Evolutionary conservation across 2,113 vertebrate species (phyloP), one percentile per base, ranked within the genome.

Genomic region (Otocyon megalotis): DNA sequence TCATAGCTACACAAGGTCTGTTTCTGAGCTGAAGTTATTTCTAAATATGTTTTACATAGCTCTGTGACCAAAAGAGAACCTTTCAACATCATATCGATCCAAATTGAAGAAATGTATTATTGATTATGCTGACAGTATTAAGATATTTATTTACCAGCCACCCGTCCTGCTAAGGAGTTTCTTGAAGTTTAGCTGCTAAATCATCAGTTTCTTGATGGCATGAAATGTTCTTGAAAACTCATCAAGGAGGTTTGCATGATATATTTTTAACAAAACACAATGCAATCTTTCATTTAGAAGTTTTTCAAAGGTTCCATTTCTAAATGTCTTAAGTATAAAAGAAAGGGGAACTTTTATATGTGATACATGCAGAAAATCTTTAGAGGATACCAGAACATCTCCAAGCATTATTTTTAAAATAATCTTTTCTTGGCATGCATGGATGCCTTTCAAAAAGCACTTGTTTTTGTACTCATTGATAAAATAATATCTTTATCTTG

Each of bases 221-320:
- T 83, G 43, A 94, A 92, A 71, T 80, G n/a, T 84, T 94, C 35
- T 89, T 82, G 10, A 93, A 94, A 97, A 93, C 8, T 83, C 92
- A 65, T 53, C 16, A 67, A 72, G 71, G 35, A 65, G 10, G 32
- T 93, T 63, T 96, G 26, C 48, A 77, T n/a, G 72, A 48, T 91
- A n/a, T 35, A 20, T 30, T 6, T 24, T 50, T 82, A 87, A 72
- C 20, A 90, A 88, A 94, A 88, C 4, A 17, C 19, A 37, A 84
- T 90, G 43, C 56, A 84, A 76, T 63, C 19, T 62, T 71, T 65
- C 26, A 71, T 60, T 77, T 32, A 77, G 8, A 96, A 56, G 14
- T 83, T 71, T 77, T 63, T 62, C 67, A 60, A 93, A 87, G 50
- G 17, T 69, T 74, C 35, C 84, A 5, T 81, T 92, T 62, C 12